Evolutionary conservation across 2,888 invertebrate genomes (phyloP).

Genomic region (Nemoura dubitans): DNA sequence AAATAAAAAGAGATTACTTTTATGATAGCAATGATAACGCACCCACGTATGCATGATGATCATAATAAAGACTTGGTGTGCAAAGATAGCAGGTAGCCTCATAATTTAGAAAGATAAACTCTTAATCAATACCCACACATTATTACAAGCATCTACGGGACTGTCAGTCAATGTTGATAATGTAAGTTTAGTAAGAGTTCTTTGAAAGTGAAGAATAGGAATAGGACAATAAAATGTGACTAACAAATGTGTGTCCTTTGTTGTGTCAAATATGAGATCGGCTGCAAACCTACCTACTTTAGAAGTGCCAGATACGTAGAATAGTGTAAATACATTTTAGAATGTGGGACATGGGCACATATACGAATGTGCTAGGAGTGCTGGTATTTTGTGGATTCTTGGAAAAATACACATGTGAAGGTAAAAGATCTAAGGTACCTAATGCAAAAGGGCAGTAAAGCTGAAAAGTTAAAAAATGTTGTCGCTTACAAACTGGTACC

Average conservation of each 20-base stretch:
- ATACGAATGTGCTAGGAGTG: neutral
- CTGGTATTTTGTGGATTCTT: neutral
- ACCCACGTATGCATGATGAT: neutral
- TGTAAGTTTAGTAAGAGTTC: neutral
- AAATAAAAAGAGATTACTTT: constrained; percentile 7
- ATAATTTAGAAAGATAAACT: neutral
- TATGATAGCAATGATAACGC: neutral
- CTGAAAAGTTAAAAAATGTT: too few species aligned
- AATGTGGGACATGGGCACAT: neutral
- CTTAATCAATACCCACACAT: neutral
- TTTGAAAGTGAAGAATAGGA: neutral
- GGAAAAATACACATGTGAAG: neutral
- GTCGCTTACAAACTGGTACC: too few species aligned
- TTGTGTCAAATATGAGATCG: neutral
- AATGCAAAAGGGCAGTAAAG: too few species aligned
- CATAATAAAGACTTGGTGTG: neutral
- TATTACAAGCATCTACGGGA: neutral
- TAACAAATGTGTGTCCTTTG: neutral
- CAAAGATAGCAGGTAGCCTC: neutral
- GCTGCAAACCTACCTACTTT: too few species aligned
- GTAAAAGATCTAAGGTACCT: neutral
- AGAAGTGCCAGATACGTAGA: too few species aligned
- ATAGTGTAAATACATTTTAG: neutral
- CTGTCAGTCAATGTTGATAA: neutral
- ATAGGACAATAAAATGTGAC: neutral